phyloP scores from a whole-genome alignment of 1,140 invertebrate species.

The Planococcus citri region DNA sequence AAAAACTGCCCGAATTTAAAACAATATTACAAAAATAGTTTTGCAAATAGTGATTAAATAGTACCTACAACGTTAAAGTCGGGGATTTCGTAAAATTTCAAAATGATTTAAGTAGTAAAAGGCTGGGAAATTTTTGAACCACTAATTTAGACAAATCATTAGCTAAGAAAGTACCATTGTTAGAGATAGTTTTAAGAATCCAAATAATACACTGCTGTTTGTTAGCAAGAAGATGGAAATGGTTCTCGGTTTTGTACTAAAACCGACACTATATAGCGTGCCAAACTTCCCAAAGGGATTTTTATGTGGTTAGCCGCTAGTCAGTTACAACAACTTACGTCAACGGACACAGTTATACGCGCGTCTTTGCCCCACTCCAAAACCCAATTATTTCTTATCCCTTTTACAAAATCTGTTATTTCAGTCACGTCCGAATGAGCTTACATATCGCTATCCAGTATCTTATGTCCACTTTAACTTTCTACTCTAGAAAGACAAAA shows the following conservation, averaged over 20 bases:
- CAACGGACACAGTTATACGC: not conserved
- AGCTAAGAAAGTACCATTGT: not conserved
- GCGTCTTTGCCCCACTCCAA: not conserved
- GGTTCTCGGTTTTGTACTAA: not conserved
- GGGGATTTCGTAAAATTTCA: no score
- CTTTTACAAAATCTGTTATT: not conserved
- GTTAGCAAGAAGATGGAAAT: not conserved
- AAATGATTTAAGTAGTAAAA: no score
- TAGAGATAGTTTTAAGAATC: not conserved
- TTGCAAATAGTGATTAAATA: no score
- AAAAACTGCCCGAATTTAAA: no score
- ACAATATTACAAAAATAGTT: no score
- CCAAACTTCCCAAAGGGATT: conserved; percentile 2
- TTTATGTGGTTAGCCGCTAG: not conserved
- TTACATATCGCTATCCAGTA: conserved; percentile 6
- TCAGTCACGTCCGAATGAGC: conserved; percentile 1
- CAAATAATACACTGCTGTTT: not conserved
- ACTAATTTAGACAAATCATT: not conserved
- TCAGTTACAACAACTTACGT: not conserved
- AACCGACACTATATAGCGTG: conserved; percentile 2
- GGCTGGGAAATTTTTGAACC: not conserved
- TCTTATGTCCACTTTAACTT: not conserved
- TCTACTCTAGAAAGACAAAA: not conserved
- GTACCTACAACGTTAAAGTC: no score
- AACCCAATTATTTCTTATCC: conserved; percentile 3